Base-by-base conservation (phyloP, 2,888 invertebrate species). In the Drosophila kokeensis region DNA sequence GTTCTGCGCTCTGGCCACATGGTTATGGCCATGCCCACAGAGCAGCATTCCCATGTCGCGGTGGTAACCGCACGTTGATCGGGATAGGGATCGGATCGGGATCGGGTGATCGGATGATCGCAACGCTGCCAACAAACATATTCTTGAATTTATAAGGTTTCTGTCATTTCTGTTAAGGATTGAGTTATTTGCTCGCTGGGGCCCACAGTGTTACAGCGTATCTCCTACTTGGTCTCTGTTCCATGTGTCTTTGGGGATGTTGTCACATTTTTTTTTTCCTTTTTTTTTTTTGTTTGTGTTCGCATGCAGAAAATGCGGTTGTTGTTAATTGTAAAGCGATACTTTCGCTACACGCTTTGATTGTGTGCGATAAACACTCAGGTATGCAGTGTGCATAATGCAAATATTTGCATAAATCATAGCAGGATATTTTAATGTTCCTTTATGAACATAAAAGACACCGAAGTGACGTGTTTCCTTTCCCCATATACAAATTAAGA, bases 141-240 rank as follows among this genome's bases (percentile, higher is more conserved):
- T 83, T 88, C 74, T 80, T 89, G 89, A 77, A 89, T 89, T 85
- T 85, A 89, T 89, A 85, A 85, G 85, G 85, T 87, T 85, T 85
- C 85, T 82, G 89, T 82, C 85, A 84, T 75, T 84, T 82, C 87
- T 75, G 87, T 89, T 85, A 85, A 89, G 85, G 89, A 89, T 85
- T 85, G 85, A 85, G 85, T 85, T 85, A 85, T 85, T 85, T 87
- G 87, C 84, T 82, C 81, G 67, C n/a, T 68, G 40, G 40, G 32
- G 34, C 45, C 57, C 34, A 54, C 54, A 60, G 13, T 34, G 42
- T 36, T 50, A 29, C 69, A 38, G 21, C 45, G 30, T 34, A 49
- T 34, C 59, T 21, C 21, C 36, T 4, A 36, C 27, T 5, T 50
- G 36, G 50, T 36, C 60, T 52, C 52, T 21, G 18, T 30, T 34